A percentile compares a stretch with the other conserved stretches of the same genome.
Conservation (phyloP, 2,888 invertebrate species). For the Chymomyza caudatula region DNA sequence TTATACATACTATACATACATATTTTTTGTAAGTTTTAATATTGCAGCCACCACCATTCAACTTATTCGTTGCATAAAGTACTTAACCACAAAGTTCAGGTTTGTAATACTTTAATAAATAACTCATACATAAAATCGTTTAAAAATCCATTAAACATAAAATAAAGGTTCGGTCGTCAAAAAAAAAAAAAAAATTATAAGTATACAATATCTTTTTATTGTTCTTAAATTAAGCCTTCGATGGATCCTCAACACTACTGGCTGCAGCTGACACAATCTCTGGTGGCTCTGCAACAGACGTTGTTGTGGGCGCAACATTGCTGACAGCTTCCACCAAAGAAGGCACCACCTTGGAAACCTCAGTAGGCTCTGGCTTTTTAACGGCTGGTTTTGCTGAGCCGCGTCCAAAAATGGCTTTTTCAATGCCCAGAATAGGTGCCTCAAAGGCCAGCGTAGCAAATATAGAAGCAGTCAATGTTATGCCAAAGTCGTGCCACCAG, state of each 20-base stretch:
- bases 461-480: constrained; percentile 74
- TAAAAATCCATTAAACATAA: neutral
- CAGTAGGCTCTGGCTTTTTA: constrained; percentile 27
- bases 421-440: constrained; percentile 78
- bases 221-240: constrained; percentile 21
- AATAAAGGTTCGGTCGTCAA: neutral
- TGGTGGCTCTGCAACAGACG: neutral
- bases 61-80: too few relatives aligned
- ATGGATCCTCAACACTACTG: neutral
- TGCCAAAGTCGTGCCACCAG: constrained; percentile 78
- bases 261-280: neutral
- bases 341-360: neutral
- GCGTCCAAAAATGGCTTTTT: constrained; percentile 75
- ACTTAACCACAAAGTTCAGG: neutral
- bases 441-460: constrained; percentile 79
- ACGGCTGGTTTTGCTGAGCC: constrained; percentile 41
- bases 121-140: neutral
- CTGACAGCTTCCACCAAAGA: constrained; percentile 33
- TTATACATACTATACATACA: too few relatives aligned
- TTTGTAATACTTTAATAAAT: constrained; percentile 1
- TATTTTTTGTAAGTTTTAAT: too few relatives aligned
- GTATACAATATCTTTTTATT: neutral
- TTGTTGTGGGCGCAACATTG: constrained; percentile 11
- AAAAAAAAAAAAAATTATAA: neutral
- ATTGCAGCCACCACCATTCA: constrained; percentile 8